phyloP scores from a whole-genome alignment of 2,797 vertebrate species.

The Phataginus tricuspis region DNA sequence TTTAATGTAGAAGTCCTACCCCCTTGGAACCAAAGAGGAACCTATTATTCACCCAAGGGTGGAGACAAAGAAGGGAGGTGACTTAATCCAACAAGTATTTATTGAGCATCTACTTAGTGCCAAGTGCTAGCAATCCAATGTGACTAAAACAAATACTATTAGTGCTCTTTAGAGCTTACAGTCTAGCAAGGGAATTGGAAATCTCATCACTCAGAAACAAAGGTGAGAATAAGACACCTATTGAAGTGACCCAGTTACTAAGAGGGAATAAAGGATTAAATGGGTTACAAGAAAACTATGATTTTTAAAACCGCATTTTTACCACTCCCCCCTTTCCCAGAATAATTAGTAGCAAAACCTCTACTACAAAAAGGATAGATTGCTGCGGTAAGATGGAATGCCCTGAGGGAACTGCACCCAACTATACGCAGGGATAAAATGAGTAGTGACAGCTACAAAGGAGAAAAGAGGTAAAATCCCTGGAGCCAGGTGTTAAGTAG shows the following conservation, averaged over 20 bases:
- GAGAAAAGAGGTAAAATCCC: background rate
- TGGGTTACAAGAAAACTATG: background rate
- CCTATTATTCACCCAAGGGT: constrained; percentile 50
- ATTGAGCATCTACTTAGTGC: constrained; percentile 65
- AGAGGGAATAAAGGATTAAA: background rate
- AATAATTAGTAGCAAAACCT: constrained; percentile 11
- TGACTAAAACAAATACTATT: constrained; percentile 18
- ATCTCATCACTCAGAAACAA: constrained; percentile 13
- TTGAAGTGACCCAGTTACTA: background rate
- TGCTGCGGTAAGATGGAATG: background rate
- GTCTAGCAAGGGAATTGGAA: background rate
- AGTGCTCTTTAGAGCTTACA: constrained; percentile 26
- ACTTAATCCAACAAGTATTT: constrained; percentile 67
- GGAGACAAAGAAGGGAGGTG: constrained; percentile 46
- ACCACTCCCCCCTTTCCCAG: background rate
- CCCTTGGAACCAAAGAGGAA: constrained; percentile 29
- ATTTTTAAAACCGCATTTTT: background rate
- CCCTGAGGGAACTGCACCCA: background rate
- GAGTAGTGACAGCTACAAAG: background rate
- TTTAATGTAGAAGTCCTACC: background rate
- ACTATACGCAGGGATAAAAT: background rate
- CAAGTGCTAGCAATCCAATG: constrained; percentile 22
- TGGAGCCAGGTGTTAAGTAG: background rate
- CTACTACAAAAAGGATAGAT: background rate
- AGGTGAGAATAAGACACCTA: background rate